A percentile compares a stretch with the other conserved stretches of the same genome.
These are phyloP conservation scores for Oreohelix idahoensis DNA, from an alignment of 1,140 invertebrate species.

Conservation along the genomic window DNA sequence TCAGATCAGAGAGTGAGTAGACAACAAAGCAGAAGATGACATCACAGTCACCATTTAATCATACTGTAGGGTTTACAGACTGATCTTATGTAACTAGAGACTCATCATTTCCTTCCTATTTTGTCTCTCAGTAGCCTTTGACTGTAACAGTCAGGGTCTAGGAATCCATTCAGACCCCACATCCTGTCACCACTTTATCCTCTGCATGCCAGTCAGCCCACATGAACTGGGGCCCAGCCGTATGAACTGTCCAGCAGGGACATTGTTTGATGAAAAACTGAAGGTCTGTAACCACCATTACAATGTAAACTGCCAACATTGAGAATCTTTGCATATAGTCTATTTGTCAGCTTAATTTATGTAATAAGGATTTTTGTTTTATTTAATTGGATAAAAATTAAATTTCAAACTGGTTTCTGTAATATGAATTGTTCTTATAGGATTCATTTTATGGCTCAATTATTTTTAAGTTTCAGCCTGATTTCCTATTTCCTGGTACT, in stretches of 20 bases:
- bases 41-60: too few relatives aligned
- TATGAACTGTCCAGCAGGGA: constrained; percentile 51
- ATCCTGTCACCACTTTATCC: constrained; percentile 49
- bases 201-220: constrained; percentile 46
- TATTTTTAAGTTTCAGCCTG: too few relatives aligned
- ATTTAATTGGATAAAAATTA: too few relatives aligned
- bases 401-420: too few relatives aligned
- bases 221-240: constrained; percentile 32
- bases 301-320: constrained; percentile 41
- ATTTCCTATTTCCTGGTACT: too few relatives aligned
- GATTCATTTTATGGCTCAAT: too few relatives aligned
- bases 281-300: constrained; percentile 50
- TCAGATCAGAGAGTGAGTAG: too few relatives aligned
- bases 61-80: neutral
- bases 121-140: constrained; percentile 18
- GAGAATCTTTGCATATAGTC: neutral
- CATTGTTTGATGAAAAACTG: constrained; percentile 46
- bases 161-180: constrained; percentile 46
- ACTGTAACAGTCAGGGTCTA: constrained; percentile 46
- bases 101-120: neutral
- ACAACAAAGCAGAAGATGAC: too few relatives aligned
- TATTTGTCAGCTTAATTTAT: neutral
- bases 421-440: too few relatives aligned
- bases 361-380: too few relatives aligned
- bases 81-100: neutral